A percentile compares a stretch with the other conserved stretches of the same genome.
Evolutionary conservation across 1,140 invertebrate species (phyloP).

Genomic region (Monochamus saltuarius): DNA sequence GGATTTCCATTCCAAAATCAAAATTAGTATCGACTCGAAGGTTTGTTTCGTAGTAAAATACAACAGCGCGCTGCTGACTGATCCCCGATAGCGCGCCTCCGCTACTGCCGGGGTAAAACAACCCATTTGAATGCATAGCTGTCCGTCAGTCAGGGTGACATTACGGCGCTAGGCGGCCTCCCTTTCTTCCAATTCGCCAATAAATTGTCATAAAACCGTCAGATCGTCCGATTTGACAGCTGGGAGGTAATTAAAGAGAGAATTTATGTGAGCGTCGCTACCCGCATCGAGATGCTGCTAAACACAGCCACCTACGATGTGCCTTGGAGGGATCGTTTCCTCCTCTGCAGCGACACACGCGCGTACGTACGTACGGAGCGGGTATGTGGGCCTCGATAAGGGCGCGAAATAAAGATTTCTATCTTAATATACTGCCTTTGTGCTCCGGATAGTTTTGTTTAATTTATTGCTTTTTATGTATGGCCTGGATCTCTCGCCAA

Average conservation of each 20-base stretch:
- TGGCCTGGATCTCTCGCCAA: slow-evolving; percentile 14
- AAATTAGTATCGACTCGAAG: neutral
- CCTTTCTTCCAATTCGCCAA: slow-evolving; percentile 55
- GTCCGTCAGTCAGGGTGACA: slow-evolving; percentile 66
- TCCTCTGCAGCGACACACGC: slow-evolving; percentile 1
- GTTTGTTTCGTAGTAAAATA: slow-evolving; percentile 9
- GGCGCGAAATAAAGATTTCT: slow-evolving; percentile 17
- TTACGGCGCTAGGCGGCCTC: slow-evolving; percentile 54
- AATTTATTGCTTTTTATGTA: slow-evolving; percentile 16
- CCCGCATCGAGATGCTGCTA: slow-evolving; percentile 44
- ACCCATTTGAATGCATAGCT: slow-evolving; percentile 69
- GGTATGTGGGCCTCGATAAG: too few relatives aligned
- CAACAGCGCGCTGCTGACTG: neutral
- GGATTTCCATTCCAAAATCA: too few relatives aligned
- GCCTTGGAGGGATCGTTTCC: slow-evolving; percentile 16
- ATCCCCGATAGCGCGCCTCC: slow-evolving; percentile 12
- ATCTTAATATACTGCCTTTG: slow-evolving; percentile 31
- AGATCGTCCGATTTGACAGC: slow-evolving; percentile 66
- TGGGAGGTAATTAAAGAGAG: slow-evolving; percentile 66
- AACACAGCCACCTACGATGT: slow-evolving; percentile 17
- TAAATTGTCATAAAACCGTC: slow-evolving; percentile 73
- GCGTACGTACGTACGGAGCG: neutral
- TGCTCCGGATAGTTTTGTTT: slow-evolving; percentile 23
- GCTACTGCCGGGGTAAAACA: slow-evolving; percentile 56
- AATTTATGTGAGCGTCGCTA: slow-evolving; percentile 59